Base-by-base conservation (phyloP, 2,113 vertebrate species). In the Anolis sagrei region DNA sequence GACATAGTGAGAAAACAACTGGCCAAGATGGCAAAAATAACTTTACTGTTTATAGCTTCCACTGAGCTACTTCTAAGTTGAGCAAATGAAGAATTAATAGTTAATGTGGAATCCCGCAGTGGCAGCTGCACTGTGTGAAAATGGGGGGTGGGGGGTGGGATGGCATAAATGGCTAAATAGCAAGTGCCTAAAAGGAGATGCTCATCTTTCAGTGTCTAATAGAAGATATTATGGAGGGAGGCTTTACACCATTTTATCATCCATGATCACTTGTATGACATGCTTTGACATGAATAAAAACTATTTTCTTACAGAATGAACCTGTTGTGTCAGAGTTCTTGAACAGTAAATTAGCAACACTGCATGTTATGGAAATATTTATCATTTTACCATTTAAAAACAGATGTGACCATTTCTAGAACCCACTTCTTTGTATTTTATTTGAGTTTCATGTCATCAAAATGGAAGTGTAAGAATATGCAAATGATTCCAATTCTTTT, bases 71-170 rank as follows among this genome's bases (percentile, higher is more conserved):
- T 62, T 58, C 87, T 1, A 2, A 27, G 75, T 39, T 39, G 84
- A 91, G 58, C 0, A 81, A 84, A 2, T 86, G 0, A 88, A 86
- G 69, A 81, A 89, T 86, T 81, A 83, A 34, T 72, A 86, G n/a
- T 1, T 89, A 74, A 81, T 72, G 86, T 86, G 81, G 85, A 86
- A 66, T 54, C 86, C 62, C 79, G 73, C 58, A 89, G 80, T 21
- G 87, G 58, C 91, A 95, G 91, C 90, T 91, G 91, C 85, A 88
- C 54, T 0, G 1, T 79, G 73, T 87, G 80, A 86, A 44, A 81
- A 81, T 72, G 74, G 79, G 0, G 0, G 5, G 74, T 77, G 0
- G 0, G 5, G 39, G 39, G 39, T 44, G 19, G 48, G 74, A 32
- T 79, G 84, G 81, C 58, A 61, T 84, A 90, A 87, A 92, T 75